Evolutionary conservation across 2,888 invertebrate genomes (phyloP).

Genomic region (Tuberolachnus salignus): DNA sequence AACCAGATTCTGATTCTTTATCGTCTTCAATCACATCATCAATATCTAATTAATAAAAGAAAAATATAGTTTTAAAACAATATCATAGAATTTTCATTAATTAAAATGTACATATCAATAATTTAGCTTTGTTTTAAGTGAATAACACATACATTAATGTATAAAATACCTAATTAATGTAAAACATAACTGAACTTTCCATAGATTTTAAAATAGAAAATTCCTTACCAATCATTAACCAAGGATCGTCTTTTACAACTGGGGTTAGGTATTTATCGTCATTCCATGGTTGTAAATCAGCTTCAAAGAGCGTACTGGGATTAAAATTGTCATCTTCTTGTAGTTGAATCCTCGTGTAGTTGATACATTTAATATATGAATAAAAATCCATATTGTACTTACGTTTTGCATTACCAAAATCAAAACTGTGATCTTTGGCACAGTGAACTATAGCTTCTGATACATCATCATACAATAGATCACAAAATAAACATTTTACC

Average conservation of each 20-base stretch:
- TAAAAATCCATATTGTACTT: conserved; percentile 82
- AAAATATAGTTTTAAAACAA: not conserved
- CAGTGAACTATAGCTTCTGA: conserved; percentile 74
- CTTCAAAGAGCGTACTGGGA: conserved; percentile 63
- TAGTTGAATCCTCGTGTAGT: conserved; percentile 73
- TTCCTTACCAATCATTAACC: conserved; percentile 78
- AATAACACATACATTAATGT: no score
- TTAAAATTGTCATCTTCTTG: conserved; percentile 63
- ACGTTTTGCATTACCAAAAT: conserved; percentile 70
- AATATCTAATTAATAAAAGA: conserved; percentile 40
- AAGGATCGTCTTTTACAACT: conserved; percentile 74
- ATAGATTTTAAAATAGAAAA: not conserved
- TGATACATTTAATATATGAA: conserved; percentile 71
- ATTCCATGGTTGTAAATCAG: conserved; percentile 70
- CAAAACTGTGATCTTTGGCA: conserved; percentile 70
- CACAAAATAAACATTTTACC: conserved; percentile 77
- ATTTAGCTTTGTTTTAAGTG: no score
- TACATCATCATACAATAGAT: conserved; percentile 68
- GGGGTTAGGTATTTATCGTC: conserved; percentile 81
- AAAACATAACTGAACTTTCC: not conserved
- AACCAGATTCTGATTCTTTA: conserved; percentile 49
- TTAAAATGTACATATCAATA: no score
- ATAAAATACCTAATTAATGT: no score
- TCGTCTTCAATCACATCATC: conserved; percentile 41
- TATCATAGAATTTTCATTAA: no score